Evolutionary conservation across 2,113 vertebrate genomes (phyloP).

Genomic region (Scopus umbretta): DNA sequence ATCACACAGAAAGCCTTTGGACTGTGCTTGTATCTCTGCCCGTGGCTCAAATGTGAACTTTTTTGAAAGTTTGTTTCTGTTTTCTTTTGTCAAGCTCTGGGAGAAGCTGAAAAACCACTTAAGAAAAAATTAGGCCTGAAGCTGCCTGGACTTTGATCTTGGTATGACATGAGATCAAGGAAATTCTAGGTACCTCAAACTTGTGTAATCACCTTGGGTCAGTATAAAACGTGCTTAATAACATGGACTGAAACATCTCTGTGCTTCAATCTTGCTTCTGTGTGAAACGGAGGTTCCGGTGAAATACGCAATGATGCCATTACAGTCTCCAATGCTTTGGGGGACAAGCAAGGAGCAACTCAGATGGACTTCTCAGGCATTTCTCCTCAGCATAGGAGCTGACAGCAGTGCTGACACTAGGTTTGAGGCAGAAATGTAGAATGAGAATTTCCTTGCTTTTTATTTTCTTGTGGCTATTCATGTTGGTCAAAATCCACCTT

Average conservation of each 20-base stretch:
- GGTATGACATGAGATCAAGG: not conserved
- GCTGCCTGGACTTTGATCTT: not conserved
- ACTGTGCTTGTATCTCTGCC: not conserved
- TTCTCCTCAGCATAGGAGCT: not conserved
- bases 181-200: not conserved
- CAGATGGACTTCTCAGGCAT: not conserved
- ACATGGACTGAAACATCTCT: not conserved
- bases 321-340: not conserved
- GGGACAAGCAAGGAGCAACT: not conserved
- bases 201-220: not conserved
- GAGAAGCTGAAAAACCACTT: not conserved
- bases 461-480: not conserved
- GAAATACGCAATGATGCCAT: not conserved
- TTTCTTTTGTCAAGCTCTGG: not conserved
- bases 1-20: fast-evolving
- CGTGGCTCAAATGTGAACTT: not conserved
- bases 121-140: not conserved
- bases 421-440: not conserved
- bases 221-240: not conserved
- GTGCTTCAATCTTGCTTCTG: not conserved
- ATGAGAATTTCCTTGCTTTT: not conserved
- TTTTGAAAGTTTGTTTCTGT: not conserved
- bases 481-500: not conserved
- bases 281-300: not conserved
- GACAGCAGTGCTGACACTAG: not conserved